These are phyloP conservation scores for Ptychodera flava DNA, from an alignment of 35 echinoderm and acorn worm species.

Conservation along the genomic window DNA sequence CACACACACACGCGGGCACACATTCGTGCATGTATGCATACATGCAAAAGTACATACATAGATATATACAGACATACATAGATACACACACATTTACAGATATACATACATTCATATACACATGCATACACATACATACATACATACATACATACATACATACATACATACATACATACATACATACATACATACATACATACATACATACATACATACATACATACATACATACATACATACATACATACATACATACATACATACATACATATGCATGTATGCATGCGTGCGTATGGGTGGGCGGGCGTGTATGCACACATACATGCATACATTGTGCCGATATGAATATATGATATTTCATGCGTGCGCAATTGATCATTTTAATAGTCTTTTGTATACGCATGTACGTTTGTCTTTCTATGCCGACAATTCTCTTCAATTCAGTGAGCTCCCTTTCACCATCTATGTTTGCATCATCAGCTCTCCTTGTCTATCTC, in stretches of 20 bases:
- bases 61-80: background rate
- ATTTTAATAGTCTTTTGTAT: too few species aligned
- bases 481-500: too few species aligned
- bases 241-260: conserved; percentile 2
- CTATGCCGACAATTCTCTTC: too few species aligned
- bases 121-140: background rate
- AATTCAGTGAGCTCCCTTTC: too few species aligned
- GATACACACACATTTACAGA: background rate
- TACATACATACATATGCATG: background rate
- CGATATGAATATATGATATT: too few species aligned
- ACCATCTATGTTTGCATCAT: too few species aligned
- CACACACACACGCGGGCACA: too few species aligned
- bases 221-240: conserved; percentile 2
- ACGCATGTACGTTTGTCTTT: too few species aligned
- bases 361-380: too few species aligned
- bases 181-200: background rate
- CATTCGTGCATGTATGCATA: background rate
- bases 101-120: background rate
- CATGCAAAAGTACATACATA: background rate
- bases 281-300: background rate
- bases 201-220: conserved; percentile 2
- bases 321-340: background rate
- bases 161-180: background rate
- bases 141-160: background rate
- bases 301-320: background rate